Conservation (phyloP, 1,140 invertebrate genomes). For the Bombus difficillimus region DNA sequence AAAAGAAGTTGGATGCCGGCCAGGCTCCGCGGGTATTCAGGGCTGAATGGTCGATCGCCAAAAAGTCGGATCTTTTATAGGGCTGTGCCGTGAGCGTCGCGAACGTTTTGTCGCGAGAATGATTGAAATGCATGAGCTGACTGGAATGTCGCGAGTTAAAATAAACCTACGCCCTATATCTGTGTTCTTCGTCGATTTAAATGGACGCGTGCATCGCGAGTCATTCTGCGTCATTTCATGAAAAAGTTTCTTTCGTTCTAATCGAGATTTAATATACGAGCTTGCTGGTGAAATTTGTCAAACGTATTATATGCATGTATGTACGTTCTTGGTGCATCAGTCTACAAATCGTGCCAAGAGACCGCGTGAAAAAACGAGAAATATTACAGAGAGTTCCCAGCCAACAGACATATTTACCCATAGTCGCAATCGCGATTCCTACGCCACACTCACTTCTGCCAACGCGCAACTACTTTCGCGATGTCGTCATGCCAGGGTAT, state of each 20-base stretch:
- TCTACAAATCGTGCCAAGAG: conserved; percentile 19
- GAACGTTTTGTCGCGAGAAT: conserved; percentile 22
- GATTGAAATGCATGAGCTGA: conserved; percentile 15
- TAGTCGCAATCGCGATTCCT: conserved; percentile 46
- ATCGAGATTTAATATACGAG: conserved; percentile 7
- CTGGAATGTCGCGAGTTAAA: background rate
- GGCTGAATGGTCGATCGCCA: conserved; percentile 34
- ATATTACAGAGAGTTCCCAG: conserved; percentile 34
- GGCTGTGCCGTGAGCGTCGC: background rate
- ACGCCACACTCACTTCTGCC: conserved; percentile 57
- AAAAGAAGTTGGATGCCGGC: conserved; percentile 49
- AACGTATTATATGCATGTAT: background rate
- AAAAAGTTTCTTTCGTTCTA: background rate
- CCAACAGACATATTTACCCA: conserved; percentile 47
- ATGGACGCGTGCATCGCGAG: background rate
- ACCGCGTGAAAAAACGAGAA: conserved; percentile 17
- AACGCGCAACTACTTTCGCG: conserved; percentile 58
- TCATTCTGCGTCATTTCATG: background rate
- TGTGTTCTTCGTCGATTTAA: background rate
- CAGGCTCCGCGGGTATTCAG: conserved; percentile 6
- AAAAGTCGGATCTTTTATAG: conserved; percentile 33
- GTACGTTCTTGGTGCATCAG: background rate
- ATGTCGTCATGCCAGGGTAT: conserved; percentile 60
- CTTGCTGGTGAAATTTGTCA: background rate
- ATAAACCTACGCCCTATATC: background rate